A percentile compares a stretch with the other conserved stretches of the same genome.
These are phyloP conservation scores for Tipula helvola DNA, from an alignment of 2,888 invertebrate genomes.

Conservation along the genomic window DNA sequence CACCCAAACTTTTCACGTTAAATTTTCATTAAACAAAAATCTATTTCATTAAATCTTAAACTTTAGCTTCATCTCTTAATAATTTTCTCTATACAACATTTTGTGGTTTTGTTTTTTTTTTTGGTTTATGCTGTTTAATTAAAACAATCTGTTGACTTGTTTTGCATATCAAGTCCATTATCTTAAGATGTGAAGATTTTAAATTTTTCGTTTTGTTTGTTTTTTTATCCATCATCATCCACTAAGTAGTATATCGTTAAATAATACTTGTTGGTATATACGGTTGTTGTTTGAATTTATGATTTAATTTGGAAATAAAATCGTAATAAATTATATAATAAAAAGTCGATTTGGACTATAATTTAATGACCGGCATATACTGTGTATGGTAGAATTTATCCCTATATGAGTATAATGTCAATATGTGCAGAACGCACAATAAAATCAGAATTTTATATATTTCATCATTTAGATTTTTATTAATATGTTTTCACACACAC, in stretches of 20 bases:
- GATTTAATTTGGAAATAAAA: neutral
- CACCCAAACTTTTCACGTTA: neutral
- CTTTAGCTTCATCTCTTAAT: neutral
- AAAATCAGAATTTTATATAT: neutral
- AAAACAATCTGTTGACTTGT: neutral
- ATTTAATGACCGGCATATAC: neutral
- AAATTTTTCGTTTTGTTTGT: neutral
- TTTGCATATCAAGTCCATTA: constrained; percentile 4
- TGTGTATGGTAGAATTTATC: neutral
- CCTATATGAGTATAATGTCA: neutral
- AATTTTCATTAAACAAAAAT: neutral
- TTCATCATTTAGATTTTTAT: neutral
- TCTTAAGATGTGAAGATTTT: neutral
- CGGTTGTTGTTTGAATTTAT: neutral
- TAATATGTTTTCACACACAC: neutral
- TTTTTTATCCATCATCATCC: neutral
- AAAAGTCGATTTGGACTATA: neutral
- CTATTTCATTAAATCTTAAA: neutral
- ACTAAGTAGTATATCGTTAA: neutral
- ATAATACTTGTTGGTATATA: neutral
- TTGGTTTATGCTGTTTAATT: neutral
- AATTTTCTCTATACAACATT: neutral
- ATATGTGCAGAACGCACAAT: neutral
- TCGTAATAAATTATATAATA: neutral
- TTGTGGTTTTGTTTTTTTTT: neutral